Base-by-base conservation (phyloP, 1,140 invertebrate species). In the Pseudachorutes palmiensis region DNA sequence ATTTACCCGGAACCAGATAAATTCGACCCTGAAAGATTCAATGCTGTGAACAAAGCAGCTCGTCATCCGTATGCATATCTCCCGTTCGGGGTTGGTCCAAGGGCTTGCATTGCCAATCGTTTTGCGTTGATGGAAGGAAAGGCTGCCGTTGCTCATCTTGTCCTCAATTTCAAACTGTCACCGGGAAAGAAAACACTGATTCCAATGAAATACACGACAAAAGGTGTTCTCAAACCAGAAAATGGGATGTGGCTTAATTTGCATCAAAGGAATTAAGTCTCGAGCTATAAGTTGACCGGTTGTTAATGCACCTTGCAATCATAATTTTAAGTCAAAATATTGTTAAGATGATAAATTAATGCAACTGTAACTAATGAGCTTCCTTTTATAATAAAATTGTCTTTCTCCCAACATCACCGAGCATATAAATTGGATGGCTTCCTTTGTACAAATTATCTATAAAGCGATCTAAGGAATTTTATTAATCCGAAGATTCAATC, bases 51-150 rank as follows among this genome's bases (percentile, higher is more conserved):
- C 63, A 75, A 76, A 58, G 70, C 74, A 28, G 69, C 70, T 12
- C 76, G 83, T 29, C 81, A 77, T 70, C 81, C 76, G 58, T 84
- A 80, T 71, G 79, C 83, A 0, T 91, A 85, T 75, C 75, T 90
- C 32, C 88, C 90, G 0, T 93, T 93, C 72, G 89, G 88, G 0
- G 83, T 86, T 58, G 89, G 89, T 12, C 85, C 86, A 0, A 81
- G 87, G 51, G 87, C 55, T 60, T 67, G 66, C 49, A 67, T 67
- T 49, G 65, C 31, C 22, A 61, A 66, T 62, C 16, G 67, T 61
- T 69, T 69, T 55, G 67, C 62, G 14, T 29, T 69, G 16, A 61
- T 69, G n/a, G 55, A 69, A 65, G 64, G 32, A 28, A 69, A 69
- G 58, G 32, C 48, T 14, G 63, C 55, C 9, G 16, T 69, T 1